Evolutionary conservation across 2,888 invertebrate genomes (phyloP).

Genomic region (Epicampocera succincta): DNA sequence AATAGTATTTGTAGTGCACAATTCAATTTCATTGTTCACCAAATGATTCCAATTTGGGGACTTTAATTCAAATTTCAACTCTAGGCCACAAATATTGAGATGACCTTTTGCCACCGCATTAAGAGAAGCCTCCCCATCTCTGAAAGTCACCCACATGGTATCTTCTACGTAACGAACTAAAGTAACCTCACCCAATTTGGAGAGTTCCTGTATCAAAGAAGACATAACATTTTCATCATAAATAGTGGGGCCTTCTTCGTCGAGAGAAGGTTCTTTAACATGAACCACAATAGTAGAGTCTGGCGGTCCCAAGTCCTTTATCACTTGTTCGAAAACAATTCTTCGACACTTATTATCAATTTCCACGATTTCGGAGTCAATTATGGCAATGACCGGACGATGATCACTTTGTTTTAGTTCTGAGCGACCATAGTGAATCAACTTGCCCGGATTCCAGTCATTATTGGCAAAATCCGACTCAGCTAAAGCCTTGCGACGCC

Average conservation of each 20-base stretch:
- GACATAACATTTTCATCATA: slow-evolving; percentile 92
- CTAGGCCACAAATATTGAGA: slow-evolving; percentile 86
- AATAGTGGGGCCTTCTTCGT: slow-evolving; percentile 83
- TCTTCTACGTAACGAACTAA: slow-evolving; percentile 94
- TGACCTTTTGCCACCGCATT: slow-evolving; percentile 85
- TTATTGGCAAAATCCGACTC: slow-evolving; percentile 85
- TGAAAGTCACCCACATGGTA: slow-evolving; percentile 95
- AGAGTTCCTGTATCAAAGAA: slow-evolving; percentile 89
- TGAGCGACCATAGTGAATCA: slow-evolving; percentile 93
- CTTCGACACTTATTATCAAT: slow-evolving; percentile 90
- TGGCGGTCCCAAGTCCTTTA: slow-evolving; percentile 94
- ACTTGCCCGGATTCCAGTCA: slow-evolving; percentile 89
- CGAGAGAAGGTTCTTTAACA: slow-evolving; percentile 82
- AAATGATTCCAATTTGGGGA: slow-evolving; percentile 92
- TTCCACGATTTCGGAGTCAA: slow-evolving; percentile 92
- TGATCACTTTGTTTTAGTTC: slow-evolving; percentile 99
- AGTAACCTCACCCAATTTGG: slow-evolving; percentile 93
- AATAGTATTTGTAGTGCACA: slow-evolving; percentile 92
- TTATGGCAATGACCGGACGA: slow-evolving; percentile 95
- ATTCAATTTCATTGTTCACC: slow-evolving; percentile 90
- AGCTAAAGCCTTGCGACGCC: slow-evolving; percentile 88
- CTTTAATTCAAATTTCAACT: slow-evolving; percentile 88
- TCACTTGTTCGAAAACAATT: slow-evolving; percentile 90
- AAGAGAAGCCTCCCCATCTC: slow-evolving; percentile 93
- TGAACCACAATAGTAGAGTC: slow-evolving; percentile 95